A percentile compares a stretch with the other conserved stretches of the same genome.
These are phyloP conservation scores for Chaetodon trifasciatus DNA, from an alignment of 2,797 vertebrate genomes.

Conservation along the genomic window DNA sequence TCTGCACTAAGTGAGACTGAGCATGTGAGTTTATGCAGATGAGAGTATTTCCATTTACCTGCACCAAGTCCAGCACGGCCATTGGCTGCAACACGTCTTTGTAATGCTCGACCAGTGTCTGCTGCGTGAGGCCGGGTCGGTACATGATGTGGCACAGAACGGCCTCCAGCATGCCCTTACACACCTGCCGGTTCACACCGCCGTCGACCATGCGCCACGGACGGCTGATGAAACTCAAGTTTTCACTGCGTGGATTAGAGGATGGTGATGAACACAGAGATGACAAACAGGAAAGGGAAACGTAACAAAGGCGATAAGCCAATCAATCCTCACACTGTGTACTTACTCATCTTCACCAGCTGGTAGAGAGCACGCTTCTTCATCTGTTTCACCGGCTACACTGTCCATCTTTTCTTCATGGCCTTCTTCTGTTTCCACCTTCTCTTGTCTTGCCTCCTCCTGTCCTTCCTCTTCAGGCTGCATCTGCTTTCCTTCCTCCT, in stretches of 20 bases:
- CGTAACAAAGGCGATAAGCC: neutral
- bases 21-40: neutral
- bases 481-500: neutral
- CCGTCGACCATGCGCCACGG: constrained; percentile 96
- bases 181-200: constrained; percentile 90
- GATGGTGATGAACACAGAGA: neutral
- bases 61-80: constrained; percentile 90
- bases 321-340: neutral
- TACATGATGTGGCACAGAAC: constrained; percentile 94
- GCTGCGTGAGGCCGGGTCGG: constrained; percentile 88
- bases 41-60: constrained; percentile 81
- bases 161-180: constrained; percentile 96
- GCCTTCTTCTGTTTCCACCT: constrained; percentile 8
- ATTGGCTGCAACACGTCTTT: constrained; percentile 90
- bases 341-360: constrained; percentile 53
- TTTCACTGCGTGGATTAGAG: constrained; percentile 34
- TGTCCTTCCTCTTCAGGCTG: neutral
- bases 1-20: neutral
- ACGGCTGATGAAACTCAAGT: constrained; percentile 89
- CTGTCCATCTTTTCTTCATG: neutral
- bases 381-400: neutral
- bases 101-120: constrained; percentile 89
- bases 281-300: neutral
- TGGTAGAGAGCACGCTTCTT: neutral
- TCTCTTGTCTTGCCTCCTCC: neutral